Evolutionary conservation across 2,888 invertebrate species (phyloP), one percentile per base, ranked within the genome.

Genomic region (Tortrix viridana): DNA sequence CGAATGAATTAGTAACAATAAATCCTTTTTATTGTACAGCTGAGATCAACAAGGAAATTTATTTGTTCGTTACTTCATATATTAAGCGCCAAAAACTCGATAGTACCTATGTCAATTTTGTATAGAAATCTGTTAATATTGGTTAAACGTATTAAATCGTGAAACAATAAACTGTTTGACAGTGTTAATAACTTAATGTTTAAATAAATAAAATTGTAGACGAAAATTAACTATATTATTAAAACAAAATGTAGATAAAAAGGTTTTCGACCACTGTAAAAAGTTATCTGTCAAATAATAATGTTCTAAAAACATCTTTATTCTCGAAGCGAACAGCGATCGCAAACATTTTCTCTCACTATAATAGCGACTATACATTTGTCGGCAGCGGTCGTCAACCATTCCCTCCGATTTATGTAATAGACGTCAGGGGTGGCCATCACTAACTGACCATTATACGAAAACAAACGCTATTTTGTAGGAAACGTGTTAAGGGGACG

Each of bases 391-490:
- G 68, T 73, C 76, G 74, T 77, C 74, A 75, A 76, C 80, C 74
- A 74, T 74, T 76, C 73, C 69, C 68, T 52, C 63, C 75, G 74
- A 85, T 86, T 87, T 84, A 82, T 80, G 71, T 84, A 76, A 85
- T 83, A 79, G 81, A 73, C 73, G 80, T 80, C 80, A 77, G 69
- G 79, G 76, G 76, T 74, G 76, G 69, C 76, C 68, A 81, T 82
- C 74, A 75, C 73, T 85, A 76, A 81, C 71, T 70, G 71, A 70
- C 69, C 66, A 71, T 79, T 76, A 75, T 73, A 56, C 55, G 61
- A 65, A 58, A 62, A 73, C 71, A 69, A 72, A 73, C 68, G 61
- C 70, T 63, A 71, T 73, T 75, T 74, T 73, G 76, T 74, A 62
- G 12, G 32, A 12, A 32, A 49, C 14, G 16, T 16, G 41, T 64